These are phyloP conservation scores for Ctenochaetus hawaiiensis DNA, from an alignment of 2,797 vertebrate species.

Conservation along the genomic window DNA sequence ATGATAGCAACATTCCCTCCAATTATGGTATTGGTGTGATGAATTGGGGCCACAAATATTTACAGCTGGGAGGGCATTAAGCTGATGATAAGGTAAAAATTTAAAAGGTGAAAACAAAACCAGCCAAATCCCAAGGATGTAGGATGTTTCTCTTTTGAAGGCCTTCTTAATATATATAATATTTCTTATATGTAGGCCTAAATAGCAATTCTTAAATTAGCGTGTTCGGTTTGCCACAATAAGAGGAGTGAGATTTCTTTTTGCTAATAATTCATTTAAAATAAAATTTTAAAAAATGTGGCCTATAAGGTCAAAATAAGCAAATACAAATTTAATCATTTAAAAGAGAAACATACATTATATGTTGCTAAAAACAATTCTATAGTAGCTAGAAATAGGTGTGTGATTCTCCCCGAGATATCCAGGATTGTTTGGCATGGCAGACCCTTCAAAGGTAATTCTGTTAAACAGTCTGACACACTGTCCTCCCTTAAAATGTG, in stretches of 20 bases:
- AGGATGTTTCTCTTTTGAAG: slow-evolving; percentile 8
- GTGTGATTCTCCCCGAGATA: slow-evolving; percentile 3
- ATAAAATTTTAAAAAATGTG: background rate
- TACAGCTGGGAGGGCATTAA: slow-evolving; percentile 19
- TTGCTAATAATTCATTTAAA: slow-evolving; percentile 32
- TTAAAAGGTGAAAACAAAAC: slow-evolving; percentile 15
- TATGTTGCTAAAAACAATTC: background rate
- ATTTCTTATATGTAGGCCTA: background rate
- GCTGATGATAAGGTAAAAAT: slow-evolving; percentile 1
- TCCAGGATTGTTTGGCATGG: slow-evolving; percentile 25
- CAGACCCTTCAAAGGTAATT: slow-evolving; percentile 59
- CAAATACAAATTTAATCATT: background rate
- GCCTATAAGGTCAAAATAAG: background rate
- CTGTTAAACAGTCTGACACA: slow-evolving; percentile 59
- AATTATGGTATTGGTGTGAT: slow-evolving; percentile 58
- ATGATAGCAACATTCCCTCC: slow-evolving; percentile 57
- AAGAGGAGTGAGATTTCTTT: slow-evolving; percentile 11
- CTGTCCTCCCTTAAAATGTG: slow-evolving; percentile 53
- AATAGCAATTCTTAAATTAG: background rate
- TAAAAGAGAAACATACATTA: slow-evolving; percentile 3
- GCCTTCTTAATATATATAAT: slow-evolving; percentile 8
- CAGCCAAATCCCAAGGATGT: background rate
- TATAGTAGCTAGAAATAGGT: background rate
- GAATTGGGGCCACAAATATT: slow-evolving; percentile 49
- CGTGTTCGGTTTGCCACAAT: slow-evolving; percentile 1